Evolutionary conservation across 2,888 invertebrate species (phyloP).

Genomic region (Argyra leucocephala): DNA sequence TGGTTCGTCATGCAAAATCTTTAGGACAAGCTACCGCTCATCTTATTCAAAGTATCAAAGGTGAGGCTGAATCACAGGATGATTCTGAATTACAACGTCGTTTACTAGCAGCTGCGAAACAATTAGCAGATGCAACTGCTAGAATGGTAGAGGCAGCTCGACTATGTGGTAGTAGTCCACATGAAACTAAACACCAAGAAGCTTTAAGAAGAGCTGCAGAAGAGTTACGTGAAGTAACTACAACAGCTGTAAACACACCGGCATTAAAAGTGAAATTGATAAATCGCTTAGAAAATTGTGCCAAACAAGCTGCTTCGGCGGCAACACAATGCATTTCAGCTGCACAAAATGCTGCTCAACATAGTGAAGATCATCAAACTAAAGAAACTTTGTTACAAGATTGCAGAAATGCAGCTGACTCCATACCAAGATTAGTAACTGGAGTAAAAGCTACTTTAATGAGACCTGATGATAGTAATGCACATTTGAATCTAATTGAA

Average conservation of each 20-base stretch:
- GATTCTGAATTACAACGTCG: slow-evolving; percentile 83
- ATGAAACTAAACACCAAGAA: slow-evolving; percentile 75
- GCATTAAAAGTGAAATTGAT: slow-evolving; percentile 65
- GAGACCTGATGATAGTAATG: slow-evolving; percentile 61
- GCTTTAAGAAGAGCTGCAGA: slow-evolving; percentile 82
- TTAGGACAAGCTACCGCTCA: slow-evolving; percentile 91
- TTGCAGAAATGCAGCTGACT: slow-evolving; percentile 64
- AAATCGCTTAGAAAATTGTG: slow-evolving; percentile 58
- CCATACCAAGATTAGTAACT: slow-evolving; percentile 71
- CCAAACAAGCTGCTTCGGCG: slow-evolving; percentile 75
- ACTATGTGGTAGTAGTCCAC: slow-evolving; percentile 76
- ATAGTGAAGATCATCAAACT: slow-evolving; percentile 48
- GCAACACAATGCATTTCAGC: slow-evolving; percentile 88
- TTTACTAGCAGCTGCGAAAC: slow-evolving; percentile 87
- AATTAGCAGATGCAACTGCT: slow-evolving; percentile 91
- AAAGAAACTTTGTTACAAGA: slow-evolving; percentile 66
- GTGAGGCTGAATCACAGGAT: slow-evolving; percentile 82
- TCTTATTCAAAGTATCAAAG: slow-evolving; percentile 87
- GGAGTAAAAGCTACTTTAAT: slow-evolving; percentile 62
- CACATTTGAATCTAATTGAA: slow-evolving; percentile 71
- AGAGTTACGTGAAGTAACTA: slow-evolving; percentile 81
- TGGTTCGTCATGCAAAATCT: slow-evolving; percentile 85
- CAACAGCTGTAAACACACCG: slow-evolving; percentile 70
- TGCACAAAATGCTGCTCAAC: slow-evolving; percentile 67
- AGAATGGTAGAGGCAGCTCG: slow-evolving; percentile 94